Evolutionary conservation across 2,113 vertebrate species (phyloP).

Genomic region (Oncorhynchus masou): DNA sequence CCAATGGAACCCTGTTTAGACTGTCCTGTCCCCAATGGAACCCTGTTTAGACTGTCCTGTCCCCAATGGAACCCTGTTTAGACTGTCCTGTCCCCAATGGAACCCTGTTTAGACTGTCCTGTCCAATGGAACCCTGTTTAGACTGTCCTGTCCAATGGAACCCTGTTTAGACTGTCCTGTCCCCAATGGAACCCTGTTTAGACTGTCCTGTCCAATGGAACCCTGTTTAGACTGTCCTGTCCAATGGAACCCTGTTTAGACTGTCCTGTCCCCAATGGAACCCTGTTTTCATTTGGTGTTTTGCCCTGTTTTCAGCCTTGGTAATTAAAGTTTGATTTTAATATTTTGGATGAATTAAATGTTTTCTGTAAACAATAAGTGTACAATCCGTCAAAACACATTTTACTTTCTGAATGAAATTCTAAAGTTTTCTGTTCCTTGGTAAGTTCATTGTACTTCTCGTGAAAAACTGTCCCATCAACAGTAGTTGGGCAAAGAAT

Average conservation of each 20-base stretch:
- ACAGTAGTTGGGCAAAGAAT: slow-evolving; percentile 3
- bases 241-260: neutral
- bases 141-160: neutral
- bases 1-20: neutral
- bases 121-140: neutral
- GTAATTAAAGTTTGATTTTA: neutral
- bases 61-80: neutral
- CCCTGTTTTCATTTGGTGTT: neutral
- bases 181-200: neutral
- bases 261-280: neutral
- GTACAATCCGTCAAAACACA: neutral
- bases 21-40: neutral
- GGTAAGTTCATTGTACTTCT: too few species aligned
- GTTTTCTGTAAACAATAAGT: neutral
- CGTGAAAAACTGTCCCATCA: too few species aligned
- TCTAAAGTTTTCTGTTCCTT: neutral
- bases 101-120: neutral
- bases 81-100: neutral
- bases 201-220: neutral
- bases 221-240: neutral
- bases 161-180: neutral
- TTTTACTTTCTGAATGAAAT: neutral
- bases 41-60: neutral
- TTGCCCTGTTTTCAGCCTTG: neutral
- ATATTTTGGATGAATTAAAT: neutral